Evolutionary conservation across 2,113 vertebrate species (phyloP).

Genomic region (Oryzias woworae): DNA sequence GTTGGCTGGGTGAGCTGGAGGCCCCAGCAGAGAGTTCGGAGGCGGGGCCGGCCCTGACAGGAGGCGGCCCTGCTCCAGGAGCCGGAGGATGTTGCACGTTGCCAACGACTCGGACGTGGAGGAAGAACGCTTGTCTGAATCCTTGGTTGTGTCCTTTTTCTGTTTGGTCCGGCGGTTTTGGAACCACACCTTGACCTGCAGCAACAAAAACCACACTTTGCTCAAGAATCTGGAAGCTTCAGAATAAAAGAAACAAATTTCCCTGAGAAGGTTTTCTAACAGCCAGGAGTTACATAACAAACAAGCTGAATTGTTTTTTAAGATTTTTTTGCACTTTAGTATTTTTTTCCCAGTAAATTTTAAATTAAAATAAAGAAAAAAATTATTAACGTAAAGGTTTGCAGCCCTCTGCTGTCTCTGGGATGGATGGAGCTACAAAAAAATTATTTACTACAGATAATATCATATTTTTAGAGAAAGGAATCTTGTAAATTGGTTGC

Average conservation of each 20-base stretch:
- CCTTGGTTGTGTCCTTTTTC: conserved; percentile 96
- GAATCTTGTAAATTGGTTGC: too few species aligned
- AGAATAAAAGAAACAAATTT: neutral
- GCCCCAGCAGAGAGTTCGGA: conserved; percentile 78
- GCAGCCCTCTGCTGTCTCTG: too few species aligned
- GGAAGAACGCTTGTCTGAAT: conserved; percentile 85
- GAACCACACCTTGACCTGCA: conserved; percentile 96
- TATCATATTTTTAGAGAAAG: too few species aligned
- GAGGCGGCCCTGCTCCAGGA: conserved; percentile 90
- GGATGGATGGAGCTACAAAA: too few species aligned
- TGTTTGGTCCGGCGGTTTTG: conserved; percentile 97
- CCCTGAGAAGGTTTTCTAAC: too few species aligned
- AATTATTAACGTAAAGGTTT: too few species aligned
- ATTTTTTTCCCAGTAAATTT: too few species aligned
- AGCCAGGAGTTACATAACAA: too few species aligned
- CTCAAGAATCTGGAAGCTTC: neutral
- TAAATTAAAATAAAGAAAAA: too few species aligned
- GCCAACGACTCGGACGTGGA: conserved; percentile 86
- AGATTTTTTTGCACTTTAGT: too few species aligned
- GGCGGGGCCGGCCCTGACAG: conserved; percentile 80
- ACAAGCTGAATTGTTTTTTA: too few species aligned
- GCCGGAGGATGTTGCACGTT: conserved; percentile 90
- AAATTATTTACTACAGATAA: too few species aligned
- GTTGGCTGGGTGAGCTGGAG: conserved; percentile 52
- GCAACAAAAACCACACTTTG: neutral